Percentiles rank a stretch among this genome's conserved stretches.
These are phyloP conservation scores for Bombus vancouverensis DNA, from an alignment of 1,140 invertebrate genomes.

Conservation along the genomic window DNA sequence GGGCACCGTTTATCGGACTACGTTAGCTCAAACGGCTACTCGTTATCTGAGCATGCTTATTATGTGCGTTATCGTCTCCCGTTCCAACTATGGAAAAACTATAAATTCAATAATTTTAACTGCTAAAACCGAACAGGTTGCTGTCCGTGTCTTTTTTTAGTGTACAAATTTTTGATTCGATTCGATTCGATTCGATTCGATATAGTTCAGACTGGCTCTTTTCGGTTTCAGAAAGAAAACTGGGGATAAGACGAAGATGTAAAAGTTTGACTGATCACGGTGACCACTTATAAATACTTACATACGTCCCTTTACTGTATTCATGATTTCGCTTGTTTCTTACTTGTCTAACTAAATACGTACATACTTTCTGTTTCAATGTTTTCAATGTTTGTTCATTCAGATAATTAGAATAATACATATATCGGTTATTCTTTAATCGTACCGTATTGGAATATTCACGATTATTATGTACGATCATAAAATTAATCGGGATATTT, in stretches of 20 bases:
- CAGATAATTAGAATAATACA: not conserved
- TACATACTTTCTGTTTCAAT: not conserved
- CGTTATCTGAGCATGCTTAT: constrained; percentile 72
- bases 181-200: constrained; percentile 24
- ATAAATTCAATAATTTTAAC: constrained; percentile 69
- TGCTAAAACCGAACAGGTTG: constrained; percentile 15
- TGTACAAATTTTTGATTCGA: not conserved
- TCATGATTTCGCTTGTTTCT: not conserved
- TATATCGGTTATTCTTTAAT: not conserved
- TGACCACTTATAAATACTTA: not conserved
- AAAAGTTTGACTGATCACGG: not conserved
- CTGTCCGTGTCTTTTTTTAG: not conserved
- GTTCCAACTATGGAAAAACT: constrained; percentile 62
- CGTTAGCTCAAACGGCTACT: constrained; percentile 67
- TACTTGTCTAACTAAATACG: not conserved
- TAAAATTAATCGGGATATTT: no score
- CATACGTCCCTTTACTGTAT: not conserved
- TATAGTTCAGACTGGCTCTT: not conserved
- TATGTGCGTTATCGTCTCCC: constrained; percentile 70
- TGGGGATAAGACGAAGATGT: not conserved
- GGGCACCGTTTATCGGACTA: constrained; percentile 65
- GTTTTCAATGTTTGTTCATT: not conserved
- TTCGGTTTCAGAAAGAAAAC: not conserved
- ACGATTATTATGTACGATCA: no score
- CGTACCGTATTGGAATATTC: not conserved